A percentile compares a stretch with the other conserved stretches of the same genome.
Evolutionary conservation across 2,888 invertebrate species (phyloP).

Genomic region (Myopa testacea): DNA sequence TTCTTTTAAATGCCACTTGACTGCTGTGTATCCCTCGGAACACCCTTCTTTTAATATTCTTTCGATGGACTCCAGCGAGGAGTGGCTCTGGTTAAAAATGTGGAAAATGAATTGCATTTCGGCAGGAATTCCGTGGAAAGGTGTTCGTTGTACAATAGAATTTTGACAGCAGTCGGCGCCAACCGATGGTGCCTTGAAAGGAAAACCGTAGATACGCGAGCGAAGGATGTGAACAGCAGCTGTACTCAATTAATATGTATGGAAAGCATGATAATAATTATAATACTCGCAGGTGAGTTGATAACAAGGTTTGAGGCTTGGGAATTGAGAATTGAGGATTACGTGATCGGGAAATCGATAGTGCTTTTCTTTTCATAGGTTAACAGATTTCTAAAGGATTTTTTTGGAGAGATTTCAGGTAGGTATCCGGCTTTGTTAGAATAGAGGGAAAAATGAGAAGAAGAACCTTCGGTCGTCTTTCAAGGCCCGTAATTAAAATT

Average conservation of each 20-base stretch:
- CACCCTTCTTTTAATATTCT: conserved; percentile 3
- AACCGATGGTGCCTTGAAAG: neutral
- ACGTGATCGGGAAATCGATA: too few relatives aligned
- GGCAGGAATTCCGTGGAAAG: conserved; percentile 27
- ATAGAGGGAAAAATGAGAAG: too few relatives aligned
- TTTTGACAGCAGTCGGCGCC: conserved; percentile 21
- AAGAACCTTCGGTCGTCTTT: too few relatives aligned
- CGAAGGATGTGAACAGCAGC: neutral
- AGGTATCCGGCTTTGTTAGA: too few relatives aligned
- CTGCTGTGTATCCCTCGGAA: conserved; percentile 3
- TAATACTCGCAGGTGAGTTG: too few relatives aligned
- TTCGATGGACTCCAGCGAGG: neutral
- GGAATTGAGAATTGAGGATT: too few relatives aligned
- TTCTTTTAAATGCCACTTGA: conserved; percentile 24
- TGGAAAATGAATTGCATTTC: conserved; percentile 49
- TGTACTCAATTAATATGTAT: neutral
- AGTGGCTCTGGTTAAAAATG: conserved; percentile 29
- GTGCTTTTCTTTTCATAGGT: too few relatives aligned
- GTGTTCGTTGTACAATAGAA: conserved; percentile 13
- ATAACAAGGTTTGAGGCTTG: too few relatives aligned
- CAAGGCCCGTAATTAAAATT: too few relatives aligned
- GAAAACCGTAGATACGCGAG: neutral
- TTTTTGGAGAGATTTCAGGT: too few relatives aligned
- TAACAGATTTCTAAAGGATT: too few relatives aligned
- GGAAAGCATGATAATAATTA: too few relatives aligned